These are phyloP conservation scores for Sabatieria punctata DNA, from an alignment of 2,888 invertebrate species.

Conservation along the genomic window DNA sequence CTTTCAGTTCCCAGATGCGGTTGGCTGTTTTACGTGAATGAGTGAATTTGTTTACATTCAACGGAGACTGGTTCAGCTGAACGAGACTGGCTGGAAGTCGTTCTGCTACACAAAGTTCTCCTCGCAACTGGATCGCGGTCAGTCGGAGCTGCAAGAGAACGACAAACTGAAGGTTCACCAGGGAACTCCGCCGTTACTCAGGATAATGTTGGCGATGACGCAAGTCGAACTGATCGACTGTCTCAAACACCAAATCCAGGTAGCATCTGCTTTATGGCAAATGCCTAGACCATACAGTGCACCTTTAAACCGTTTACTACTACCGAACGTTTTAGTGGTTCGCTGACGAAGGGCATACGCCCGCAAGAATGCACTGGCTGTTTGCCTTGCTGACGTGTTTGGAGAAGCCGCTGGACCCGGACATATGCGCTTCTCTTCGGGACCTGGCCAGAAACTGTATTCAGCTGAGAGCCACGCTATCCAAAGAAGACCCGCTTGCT, in stretches of 20 bases:
- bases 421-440: constrained; percentile 48
- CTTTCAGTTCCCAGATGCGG: neutral
- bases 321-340: constrained; percentile 11
- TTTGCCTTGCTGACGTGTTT: constrained; percentile 49
- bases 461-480: neutral
- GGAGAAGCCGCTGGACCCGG: constrained; percentile 49
- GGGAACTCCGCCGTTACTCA: too few species aligned
- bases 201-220: constrained; percentile 10
- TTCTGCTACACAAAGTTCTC: too few species aligned
- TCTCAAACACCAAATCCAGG: constrained; percentile 5
- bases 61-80: neutral
- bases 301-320: too few species aligned
- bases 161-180: too few species aligned
- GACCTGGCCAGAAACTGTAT: constrained; percentile 46
- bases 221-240: constrained; percentile 11
- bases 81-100: neutral
- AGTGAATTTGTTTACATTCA: neutral
- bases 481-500: too few species aligned
- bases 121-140: too few species aligned
- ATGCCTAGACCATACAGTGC: neutral
- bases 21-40: neutral
- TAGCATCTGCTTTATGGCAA: neutral
- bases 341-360: constrained; percentile 12
- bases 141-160: too few species aligned
- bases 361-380: constrained; percentile 44